Evolutionary conservation across 2,113 vertebrate genomes (phyloP).

Genomic region (Phalacrocorax brasilianus): DNA sequence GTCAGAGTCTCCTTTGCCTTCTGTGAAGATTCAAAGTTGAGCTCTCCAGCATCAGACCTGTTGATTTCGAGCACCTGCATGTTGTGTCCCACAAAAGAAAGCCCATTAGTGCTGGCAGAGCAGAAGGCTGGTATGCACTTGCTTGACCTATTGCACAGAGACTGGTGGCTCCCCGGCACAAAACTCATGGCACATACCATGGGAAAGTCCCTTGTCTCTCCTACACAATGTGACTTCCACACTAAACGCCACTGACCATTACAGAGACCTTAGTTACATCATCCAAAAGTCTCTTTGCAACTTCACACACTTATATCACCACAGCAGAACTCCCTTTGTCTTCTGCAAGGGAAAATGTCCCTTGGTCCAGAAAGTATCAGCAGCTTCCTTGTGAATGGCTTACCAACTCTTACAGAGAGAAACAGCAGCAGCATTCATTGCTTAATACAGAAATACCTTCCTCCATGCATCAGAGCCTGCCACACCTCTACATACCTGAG

Average conservation of each 20-base stretch:
- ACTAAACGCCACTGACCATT: neutral
- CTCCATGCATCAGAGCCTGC: neutral
- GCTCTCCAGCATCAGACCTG: slow-evolving; percentile 78
- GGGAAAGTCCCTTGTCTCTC: accelerated
- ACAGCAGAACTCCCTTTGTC: neutral
- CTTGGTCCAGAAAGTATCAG: neutral
- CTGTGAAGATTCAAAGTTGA: slow-evolving; percentile 73
- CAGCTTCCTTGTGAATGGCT: neutral
- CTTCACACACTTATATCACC: neutral
- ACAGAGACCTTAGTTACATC: neutral
- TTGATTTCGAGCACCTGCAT: slow-evolving; percentile 89
- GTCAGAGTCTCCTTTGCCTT: slow-evolving; percentile 84
- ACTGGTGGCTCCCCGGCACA: neutral
- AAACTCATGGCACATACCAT: neutral
- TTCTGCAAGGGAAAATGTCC: neutral
- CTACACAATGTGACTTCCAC: neutral
- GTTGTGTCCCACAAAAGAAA: neutral
- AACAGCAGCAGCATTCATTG: neutral
- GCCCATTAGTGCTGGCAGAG: neutral
- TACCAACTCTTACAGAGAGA: neutral
- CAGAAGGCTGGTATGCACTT: neutral
- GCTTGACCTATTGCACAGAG: neutral
- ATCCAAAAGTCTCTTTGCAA: neutral
- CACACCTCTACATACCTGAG: slow-evolving; percentile 77
- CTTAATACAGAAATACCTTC: neutral